Conservation (phyloP, 2,113 vertebrate genomes). For the Sturnira hondurensis region DNA sequence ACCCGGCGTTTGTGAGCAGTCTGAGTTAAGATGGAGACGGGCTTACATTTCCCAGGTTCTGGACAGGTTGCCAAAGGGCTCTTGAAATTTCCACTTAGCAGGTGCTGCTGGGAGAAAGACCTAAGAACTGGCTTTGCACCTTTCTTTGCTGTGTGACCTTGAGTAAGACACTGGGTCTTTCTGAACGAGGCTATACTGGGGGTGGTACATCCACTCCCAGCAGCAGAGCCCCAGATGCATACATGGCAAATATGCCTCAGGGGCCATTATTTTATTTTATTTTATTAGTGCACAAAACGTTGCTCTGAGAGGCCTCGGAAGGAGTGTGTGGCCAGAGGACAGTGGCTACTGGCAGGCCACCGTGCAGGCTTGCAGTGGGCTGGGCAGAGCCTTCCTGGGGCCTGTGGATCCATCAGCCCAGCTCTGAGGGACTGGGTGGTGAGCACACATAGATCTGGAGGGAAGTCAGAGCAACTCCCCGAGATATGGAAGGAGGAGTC, state of each 20-base stretch:
- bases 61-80: not conserved
- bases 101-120: not conserved
- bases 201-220: not conserved
- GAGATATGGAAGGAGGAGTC: not conserved
- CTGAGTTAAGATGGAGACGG: not conserved
- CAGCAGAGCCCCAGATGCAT: not conserved
- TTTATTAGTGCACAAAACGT: not conserved
- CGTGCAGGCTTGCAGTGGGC: fast-evolving
- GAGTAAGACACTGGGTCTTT: not conserved
- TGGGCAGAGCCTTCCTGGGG: not conserved
- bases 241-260: fast-evolving
- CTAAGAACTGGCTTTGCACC: not conserved
- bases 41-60: fast-evolving
- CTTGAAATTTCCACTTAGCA: not conserved
- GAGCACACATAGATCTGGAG: not conserved
- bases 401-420: not conserved
- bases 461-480: not conserved
- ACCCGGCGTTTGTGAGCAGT: fast-evolving
- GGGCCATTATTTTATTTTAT: not conserved
- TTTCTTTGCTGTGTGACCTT: not conserved
- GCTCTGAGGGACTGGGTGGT: not conserved
- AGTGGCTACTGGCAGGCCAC: too few species aligned
- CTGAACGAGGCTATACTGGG: not conserved
- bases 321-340: not conserved
- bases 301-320: not conserved